A percentile compares a stretch with the other conserved stretches of the same genome.
phyloP scores from a whole-genome alignment of 2,888 invertebrate genomes.

The Dysmachus trigonus region DNA sequence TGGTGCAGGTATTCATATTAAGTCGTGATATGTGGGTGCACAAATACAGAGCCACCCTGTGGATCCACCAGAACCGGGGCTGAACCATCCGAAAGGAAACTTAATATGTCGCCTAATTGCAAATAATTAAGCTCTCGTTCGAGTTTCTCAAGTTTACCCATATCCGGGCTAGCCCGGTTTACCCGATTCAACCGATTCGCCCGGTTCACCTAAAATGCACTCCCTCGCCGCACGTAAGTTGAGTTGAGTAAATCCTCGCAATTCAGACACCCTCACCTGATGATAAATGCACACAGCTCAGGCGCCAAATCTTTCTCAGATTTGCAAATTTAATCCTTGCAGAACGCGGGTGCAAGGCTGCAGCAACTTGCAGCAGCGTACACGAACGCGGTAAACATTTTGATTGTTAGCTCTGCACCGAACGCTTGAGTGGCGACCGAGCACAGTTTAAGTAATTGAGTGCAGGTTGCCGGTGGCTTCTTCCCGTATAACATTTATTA shows the following conservation, averaged over 20 bases:
- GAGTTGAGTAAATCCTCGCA: too few relatives aligned
- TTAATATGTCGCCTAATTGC: conserved; percentile 38
- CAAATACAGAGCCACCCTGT: neutral
- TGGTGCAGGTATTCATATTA: neutral
- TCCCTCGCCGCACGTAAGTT: neutral
- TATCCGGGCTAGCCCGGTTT: neutral
- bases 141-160: conserved; percentile 4
- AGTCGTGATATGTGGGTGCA: neutral
- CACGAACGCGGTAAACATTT: neutral
- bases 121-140: conserved; percentile 39
- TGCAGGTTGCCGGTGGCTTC: neutral
- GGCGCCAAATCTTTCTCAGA: neutral
- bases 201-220: neutral
- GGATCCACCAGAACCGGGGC: neutral
- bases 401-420: conserved; percentile 13
- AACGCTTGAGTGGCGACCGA: conserved; percentile 1
- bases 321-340: neutral
- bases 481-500: neutral
- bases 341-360: neutral
- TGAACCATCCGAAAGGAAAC: neutral
- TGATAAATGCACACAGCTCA: conserved; percentile 9
- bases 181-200: too few relatives aligned
- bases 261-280: neutral
- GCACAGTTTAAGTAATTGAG: conserved; percentile 3
- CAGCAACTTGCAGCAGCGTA: too few relatives aligned